These are phyloP conservation scores for Troides aeacus DNA, from an alignment of 2,888 invertebrate genomes.

Conservation along the genomic window DNA sequence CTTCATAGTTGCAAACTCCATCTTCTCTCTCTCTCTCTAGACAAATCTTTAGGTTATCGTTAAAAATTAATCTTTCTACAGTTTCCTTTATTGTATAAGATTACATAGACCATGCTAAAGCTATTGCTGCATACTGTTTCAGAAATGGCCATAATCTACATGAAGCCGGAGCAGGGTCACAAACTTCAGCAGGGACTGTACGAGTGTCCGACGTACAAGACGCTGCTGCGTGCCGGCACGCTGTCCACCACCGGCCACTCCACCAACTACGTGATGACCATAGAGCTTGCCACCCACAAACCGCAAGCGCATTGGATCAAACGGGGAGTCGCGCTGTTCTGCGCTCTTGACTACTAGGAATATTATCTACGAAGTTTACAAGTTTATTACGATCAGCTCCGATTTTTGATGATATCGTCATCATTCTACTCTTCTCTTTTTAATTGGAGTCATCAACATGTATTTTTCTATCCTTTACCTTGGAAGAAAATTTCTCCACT, in stretches of 20 bases:
- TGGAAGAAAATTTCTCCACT: too few species aligned
- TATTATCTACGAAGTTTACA: too few species aligned
- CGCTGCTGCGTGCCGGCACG: constrained; percentile 85
- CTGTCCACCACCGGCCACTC: constrained; percentile 91
- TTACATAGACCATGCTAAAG: too few species aligned
- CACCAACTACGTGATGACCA: constrained; percentile 90
- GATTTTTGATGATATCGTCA: too few species aligned
- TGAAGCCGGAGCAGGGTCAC: constrained; percentile 84
- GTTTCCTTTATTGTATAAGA: too few species aligned
- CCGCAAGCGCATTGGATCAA: constrained; percentile 87
- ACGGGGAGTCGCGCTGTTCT: constrained; percentile 87
- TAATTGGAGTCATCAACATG: too few species aligned
- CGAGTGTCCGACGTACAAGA: constrained; percentile 89
- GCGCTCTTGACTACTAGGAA: constrained; percentile 82
- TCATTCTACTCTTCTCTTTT: too few species aligned
- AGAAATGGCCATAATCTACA: constrained; percentile 86
- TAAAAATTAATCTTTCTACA: too few species aligned
- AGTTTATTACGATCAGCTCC: too few species aligned
- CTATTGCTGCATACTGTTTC: constrained; percentile 23
- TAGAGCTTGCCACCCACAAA: constrained; percentile 83
- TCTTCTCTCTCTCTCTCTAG: too few species aligned
- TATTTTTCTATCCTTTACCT: too few species aligned
- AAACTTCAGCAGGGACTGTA: constrained; percentile 75
- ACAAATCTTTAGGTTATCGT: too few species aligned
- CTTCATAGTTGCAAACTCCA: background rate